phyloP scores from a whole-genome alignment of 2,113 vertebrate genomes.

The Climacteris rufus region DNA sequence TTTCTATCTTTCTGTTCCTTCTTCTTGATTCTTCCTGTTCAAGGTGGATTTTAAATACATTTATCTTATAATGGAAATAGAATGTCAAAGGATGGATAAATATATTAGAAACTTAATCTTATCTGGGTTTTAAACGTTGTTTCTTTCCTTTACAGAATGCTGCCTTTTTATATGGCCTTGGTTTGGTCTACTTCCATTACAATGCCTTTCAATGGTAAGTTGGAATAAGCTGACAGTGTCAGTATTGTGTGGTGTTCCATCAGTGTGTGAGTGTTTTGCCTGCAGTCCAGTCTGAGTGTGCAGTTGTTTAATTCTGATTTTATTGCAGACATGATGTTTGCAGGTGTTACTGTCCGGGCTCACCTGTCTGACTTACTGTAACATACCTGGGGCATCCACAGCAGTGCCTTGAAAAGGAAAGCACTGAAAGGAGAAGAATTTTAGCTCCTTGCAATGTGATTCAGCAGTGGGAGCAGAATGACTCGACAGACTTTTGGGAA shows the following conservation, averaged over 20 bases:
- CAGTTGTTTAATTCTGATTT: background rate
- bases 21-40: background rate
- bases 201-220: conserved; percentile 99
- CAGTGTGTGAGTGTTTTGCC: background rate
- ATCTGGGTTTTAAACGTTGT: background rate
- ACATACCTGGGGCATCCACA: background rate
- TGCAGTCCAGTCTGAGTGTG: background rate
- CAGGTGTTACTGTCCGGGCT: background rate
- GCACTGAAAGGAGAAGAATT: background rate
- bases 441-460: rapidly evolving
- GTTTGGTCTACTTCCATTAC: conserved; percentile 99
- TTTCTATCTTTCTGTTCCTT: background rate
- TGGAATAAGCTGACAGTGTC: background rate
- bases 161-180: conserved; percentile 99
- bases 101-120: background rate
- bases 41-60: background rate
- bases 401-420: background rate
- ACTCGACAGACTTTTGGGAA: background rate
- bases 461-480: background rate
- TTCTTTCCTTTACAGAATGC: conserved; percentile 87
- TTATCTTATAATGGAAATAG: background rate
- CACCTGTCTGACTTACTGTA: background rate
- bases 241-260: background rate
- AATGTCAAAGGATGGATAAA: background rate
- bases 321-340: rapidly evolving